Percentiles rank a stretch among this genome's conserved stretches.
Conservation (phyloP, 64 coral and sea anemone genomes). For the Platygyra sinensis region DNA sequence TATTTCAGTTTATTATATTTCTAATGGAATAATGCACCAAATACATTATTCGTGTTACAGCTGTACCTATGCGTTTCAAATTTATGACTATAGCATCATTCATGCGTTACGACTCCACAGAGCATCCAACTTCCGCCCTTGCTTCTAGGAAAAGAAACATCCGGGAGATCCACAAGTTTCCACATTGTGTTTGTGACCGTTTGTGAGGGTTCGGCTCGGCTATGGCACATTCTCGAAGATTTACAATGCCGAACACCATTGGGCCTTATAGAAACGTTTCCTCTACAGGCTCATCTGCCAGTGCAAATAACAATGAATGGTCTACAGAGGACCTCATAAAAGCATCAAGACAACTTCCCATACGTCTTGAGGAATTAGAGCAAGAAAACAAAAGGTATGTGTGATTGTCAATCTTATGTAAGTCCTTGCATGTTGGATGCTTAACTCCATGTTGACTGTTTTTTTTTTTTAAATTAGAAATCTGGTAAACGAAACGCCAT, state of each 20-base stretch:
- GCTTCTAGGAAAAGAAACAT: constrained; percentile 8
- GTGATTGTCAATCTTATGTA: not conserved
- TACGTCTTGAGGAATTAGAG: not conserved
- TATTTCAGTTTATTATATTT: no score
- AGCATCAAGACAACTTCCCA: not conserved
- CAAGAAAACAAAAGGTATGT: constrained; percentile 2
- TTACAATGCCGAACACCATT: not conserved
- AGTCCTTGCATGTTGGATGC: not conserved
- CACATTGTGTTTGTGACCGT: not conserved
- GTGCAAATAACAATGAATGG: not conserved
- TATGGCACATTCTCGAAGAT: not conserved
- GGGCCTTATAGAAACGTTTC: not conserved
- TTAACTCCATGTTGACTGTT: no score
- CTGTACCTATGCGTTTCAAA: no score
- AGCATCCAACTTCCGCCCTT: not conserved
- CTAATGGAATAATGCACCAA: no score
- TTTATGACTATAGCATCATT: no score
- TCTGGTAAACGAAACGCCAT: no score
- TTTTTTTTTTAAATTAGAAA: no score
- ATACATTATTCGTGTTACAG: no score
- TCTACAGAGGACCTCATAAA: not conserved
- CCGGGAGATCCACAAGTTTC: not conserved
- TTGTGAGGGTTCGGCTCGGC: not conserved
- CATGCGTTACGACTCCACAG: no score
- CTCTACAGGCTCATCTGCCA: not conserved